phyloP scores from a whole-genome alignment of 2,888 invertebrate species.

The Balanococcus diminutus region DNA sequence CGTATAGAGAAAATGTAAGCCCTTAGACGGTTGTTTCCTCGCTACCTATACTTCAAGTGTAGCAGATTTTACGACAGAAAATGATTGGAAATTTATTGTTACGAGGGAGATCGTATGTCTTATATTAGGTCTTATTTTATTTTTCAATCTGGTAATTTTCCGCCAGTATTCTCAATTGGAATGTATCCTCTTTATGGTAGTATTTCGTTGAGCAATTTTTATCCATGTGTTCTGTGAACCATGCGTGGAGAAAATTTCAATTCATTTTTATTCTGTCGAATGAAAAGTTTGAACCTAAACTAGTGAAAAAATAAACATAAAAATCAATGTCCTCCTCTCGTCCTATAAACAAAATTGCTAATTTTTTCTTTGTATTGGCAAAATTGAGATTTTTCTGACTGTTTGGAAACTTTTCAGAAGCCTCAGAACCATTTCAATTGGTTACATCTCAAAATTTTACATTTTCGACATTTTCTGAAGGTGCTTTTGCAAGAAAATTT shows the following conservation, averaged over 20 bases:
- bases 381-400: no score
- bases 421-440: no score
- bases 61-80: background rate
- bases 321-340: no score
- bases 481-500: no score
- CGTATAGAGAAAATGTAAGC: background rate
- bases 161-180: background rate
- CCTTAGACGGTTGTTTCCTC: background rate
- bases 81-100: conserved; percentile 20
- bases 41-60: background rate
- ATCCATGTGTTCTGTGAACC: background rate
- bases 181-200: background rate
- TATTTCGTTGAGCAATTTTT: background rate
- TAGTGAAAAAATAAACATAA: no score
- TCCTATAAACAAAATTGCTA: no score
- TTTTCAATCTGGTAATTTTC: background rate
- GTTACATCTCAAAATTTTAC: no score
- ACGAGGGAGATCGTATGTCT: background rate
- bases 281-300: no score
- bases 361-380: no score
- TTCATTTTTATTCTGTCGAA: no score
- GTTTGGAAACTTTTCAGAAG: no score
- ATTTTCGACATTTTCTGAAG: no score
- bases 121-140: background rate
- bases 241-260: background rate